Percentiles rank a stretch among this genome's conserved stretches.
Conservation (phyloP, 2,797 vertebrate species). For the Staurois parvus region DNA sequence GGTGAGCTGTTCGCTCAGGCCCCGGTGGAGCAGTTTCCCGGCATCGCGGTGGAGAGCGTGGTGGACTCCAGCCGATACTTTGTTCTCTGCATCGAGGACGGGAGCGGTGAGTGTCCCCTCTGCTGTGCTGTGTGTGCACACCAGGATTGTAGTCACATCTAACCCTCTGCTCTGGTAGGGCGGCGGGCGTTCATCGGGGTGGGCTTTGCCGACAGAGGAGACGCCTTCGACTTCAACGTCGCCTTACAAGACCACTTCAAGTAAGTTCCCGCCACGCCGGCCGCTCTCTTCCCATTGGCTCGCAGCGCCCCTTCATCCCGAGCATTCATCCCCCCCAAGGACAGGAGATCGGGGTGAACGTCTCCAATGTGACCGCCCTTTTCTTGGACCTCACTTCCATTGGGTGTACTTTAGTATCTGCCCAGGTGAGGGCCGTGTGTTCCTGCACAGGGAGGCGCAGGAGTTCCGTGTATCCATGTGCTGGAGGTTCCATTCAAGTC, state of each 20-base stretch:
- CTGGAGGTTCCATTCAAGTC: no score
- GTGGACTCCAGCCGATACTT: constrained; percentile 96
- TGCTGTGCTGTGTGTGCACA: no score
- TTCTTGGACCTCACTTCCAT: no score
- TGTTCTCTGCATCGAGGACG: constrained; percentile 91
- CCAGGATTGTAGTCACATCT: not conserved
- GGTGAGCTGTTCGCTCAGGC: constrained; percentile 96
- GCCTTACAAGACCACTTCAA: constrained; percentile 98
- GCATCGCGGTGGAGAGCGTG: constrained; percentile 85
- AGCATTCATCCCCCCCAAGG: no score
- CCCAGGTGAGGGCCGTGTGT: no score
- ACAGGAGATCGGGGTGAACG: no score
- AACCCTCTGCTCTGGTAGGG: constrained; percentile 71
- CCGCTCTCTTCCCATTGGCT: no score
- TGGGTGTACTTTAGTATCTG: no score
- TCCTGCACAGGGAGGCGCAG: no score
- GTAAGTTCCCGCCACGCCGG: constrained; percentile 76
- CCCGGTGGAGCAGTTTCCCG: constrained; percentile 91
- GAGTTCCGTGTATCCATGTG: no score
- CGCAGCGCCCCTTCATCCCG: no score
- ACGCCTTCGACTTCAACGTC: constrained; percentile 98
- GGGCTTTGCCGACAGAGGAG: constrained; percentile 93
- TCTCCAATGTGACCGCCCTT: no score
- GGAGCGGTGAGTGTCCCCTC: constrained; percentile 76
- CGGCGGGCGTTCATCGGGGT: constrained; percentile 94